These are phyloP conservation scores for Matsumyia berberina DNA, from an alignment of 2,888 invertebrate genomes.

Conservation along the genomic window DNA sequence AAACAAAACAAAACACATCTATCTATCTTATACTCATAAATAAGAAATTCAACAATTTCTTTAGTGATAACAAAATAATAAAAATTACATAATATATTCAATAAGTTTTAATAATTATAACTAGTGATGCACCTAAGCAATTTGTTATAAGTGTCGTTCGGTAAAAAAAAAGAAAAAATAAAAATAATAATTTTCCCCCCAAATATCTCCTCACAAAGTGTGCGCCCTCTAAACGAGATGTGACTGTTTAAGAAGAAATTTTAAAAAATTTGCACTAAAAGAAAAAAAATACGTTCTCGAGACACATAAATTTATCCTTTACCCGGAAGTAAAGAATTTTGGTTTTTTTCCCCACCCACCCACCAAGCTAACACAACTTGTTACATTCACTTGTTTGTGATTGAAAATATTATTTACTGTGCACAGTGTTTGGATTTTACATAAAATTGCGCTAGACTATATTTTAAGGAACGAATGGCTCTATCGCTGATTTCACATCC, in stretches of 20 bases:
- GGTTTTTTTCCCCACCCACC: constrained; percentile 63
- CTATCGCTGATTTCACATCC: constrained; percentile 83
- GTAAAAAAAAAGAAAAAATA: no score
- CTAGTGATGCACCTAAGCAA: constrained; percentile 31
- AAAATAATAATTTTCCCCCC: no score
- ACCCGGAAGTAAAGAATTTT: constrained; percentile 35
- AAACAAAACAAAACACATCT: constrained; percentile 43
- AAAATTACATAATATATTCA: constrained; percentile 31
- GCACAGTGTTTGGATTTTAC: no score
- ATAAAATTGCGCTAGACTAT: no score
- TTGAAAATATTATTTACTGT: no score
- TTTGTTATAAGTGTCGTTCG: constrained; percentile 47
- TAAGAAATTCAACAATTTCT: constrained; percentile 38
- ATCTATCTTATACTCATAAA: constrained; percentile 55
- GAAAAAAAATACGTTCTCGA: no score
- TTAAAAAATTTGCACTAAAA: constrained; percentile 69
- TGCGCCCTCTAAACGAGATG: constrained; percentile 61
- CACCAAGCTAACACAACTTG: constrained; percentile 44
- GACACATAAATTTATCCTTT: constrained; percentile 70
- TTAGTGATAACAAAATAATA: constrained; percentile 23
- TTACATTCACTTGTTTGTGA: constrained; percentile 24
- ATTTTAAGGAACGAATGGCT: constrained; percentile 82
- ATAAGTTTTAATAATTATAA: constrained; percentile 1
- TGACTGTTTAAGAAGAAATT: constrained; percentile 53
- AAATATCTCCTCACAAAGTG: constrained; percentile 15